phyloP scores from a whole-genome alignment of 2,888 invertebrate species.

The Tupiocoris notatus region DNA sequence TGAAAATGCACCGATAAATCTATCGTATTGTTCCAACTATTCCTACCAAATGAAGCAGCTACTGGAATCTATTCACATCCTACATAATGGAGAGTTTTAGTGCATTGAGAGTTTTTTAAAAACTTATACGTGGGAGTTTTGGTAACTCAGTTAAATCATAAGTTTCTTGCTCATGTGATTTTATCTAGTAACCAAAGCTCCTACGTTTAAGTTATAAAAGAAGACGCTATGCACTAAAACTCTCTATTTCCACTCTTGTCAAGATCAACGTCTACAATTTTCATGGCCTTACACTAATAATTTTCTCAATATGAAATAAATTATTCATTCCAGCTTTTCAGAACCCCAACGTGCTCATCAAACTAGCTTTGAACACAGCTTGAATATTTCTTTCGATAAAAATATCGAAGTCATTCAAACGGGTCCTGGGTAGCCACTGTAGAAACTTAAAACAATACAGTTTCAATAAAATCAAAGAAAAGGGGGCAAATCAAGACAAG shows the following conservation, averaged over 20 bases:
- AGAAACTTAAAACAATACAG: constrained; percentile 12
- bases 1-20: no score
- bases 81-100: no score
- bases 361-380: not conserved
- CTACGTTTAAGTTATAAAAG: no score
- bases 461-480: not conserved
- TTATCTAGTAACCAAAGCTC: no score
- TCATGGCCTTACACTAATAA: not conserved
- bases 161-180: no score
- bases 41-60: no score
- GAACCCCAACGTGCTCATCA: not conserved
- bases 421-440: constrained; percentile 2
- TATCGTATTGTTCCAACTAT: no score
- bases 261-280: not conserved
- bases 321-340: not conserved
- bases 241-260: not conserved
- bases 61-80: no score
- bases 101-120: no score
- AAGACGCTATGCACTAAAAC: not conserved
- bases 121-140: no score
- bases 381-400: not conserved
- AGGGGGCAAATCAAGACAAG: not conserved
- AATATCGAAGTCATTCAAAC: constrained; percentile 16
- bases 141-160: no score
- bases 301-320: no score